Conservation (phyloP, 1,140 invertebrate genomes). For the Kradibia gibbosae region DNA sequence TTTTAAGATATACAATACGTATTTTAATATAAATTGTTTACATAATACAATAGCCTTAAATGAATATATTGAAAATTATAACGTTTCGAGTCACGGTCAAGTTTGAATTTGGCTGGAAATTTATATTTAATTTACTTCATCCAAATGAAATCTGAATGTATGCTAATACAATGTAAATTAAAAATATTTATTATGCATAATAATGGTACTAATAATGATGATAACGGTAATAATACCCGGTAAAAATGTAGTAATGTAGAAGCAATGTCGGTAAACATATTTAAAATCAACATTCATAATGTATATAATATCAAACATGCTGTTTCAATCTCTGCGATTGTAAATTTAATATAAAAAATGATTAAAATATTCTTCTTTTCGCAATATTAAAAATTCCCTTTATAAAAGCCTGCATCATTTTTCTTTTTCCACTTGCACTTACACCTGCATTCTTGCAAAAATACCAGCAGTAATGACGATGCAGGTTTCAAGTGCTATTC, state of each 20-base stretch:
- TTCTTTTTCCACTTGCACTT: not conserved
- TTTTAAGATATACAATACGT: too few species aligned
- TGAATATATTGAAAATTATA: not conserved
- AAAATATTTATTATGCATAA: not conserved
- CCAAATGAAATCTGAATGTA: not conserved
- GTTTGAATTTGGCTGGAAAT: not conserved
- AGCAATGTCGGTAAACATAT: not conserved
- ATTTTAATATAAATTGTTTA: too few species aligned
- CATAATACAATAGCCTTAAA: not conserved
- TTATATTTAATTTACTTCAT: not conserved
- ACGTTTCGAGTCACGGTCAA: not conserved
- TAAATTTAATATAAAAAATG: not conserved
- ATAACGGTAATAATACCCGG: not conserved
- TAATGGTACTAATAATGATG: not conserved
- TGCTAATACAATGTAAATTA: not conserved
- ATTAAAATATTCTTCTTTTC: not conserved
- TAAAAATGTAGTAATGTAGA: not conserved
- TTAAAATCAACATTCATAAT: not conserved
- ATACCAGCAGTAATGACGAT: not conserved
- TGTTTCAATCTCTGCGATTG: not conserved
- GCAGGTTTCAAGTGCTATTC: conserved; percentile 3
- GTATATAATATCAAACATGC: not conserved
- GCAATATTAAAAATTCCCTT: not conserved
- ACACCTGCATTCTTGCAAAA: not conserved
- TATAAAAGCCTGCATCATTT: not conserved